Percentiles rank a stretch among this genome's conserved stretches.
phyloP scores from a whole-genome alignment of 2,113 vertebrate species.

The Oophaga pumilio region DNA sequence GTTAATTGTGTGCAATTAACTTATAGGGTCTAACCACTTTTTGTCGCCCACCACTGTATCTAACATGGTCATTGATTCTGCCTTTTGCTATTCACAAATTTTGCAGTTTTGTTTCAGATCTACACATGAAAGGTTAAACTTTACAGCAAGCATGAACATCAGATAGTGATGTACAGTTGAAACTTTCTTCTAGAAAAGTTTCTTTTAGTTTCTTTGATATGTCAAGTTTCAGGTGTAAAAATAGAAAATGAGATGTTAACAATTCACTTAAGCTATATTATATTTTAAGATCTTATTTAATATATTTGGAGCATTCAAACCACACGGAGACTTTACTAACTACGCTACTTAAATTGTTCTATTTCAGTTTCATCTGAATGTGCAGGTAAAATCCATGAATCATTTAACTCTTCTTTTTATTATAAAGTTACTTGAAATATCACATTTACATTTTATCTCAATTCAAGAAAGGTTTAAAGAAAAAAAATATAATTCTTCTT shows the following conservation, averaged over 20 bases:
- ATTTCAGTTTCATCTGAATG: not conserved
- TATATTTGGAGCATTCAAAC: not conserved
- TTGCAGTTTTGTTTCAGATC: too few species aligned
- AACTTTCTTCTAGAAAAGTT: too few species aligned
- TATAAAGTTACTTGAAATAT: not conserved
- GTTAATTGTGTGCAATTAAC: too few species aligned
- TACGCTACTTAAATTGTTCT: not conserved
- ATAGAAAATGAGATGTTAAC: not conserved
- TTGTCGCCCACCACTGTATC: too few species aligned
- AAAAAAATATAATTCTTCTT: not conserved
- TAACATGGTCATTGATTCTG: too few species aligned
- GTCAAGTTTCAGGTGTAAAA: not conserved
- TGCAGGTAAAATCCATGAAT: not conserved
- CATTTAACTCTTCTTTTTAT: not conserved
- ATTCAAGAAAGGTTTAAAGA: not conserved
- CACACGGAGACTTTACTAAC: not conserved
- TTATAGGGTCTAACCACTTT: too few species aligned
- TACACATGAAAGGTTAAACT: too few species aligned
- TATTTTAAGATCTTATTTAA: not conserved
- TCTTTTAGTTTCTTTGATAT: too few species aligned
- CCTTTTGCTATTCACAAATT: too few species aligned
- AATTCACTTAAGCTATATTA: not conserved
- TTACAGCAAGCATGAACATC: too few species aligned
- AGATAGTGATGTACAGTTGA: too few species aligned
- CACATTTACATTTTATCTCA: constrained; percentile 5